A percentile compares a stretch with the other conserved stretches of the same genome.
Evolutionary conservation across 2,797 vertebrate genomes (phyloP).

Genomic region (Synanceia verrucosa): DNA sequence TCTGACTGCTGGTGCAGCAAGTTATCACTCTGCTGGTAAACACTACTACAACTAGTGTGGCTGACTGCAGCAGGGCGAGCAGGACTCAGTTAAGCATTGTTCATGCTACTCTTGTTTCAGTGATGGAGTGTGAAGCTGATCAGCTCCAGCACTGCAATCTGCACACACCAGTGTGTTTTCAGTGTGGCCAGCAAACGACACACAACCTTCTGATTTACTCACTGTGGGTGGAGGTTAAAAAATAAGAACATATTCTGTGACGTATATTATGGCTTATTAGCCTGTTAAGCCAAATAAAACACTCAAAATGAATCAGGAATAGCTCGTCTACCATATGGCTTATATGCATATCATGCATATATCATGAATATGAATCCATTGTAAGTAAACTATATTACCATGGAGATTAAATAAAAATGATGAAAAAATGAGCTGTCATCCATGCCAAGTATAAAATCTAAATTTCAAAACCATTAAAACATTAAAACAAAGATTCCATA

Average conservation of each 20-base stretch:
- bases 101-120: slow-evolving; percentile 42
- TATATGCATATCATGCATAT: background rate
- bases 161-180: slow-evolving; percentile 5
- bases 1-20: slow-evolving; percentile 67
- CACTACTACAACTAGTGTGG: slow-evolving; percentile 49
- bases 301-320: background rate
- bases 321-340: background rate
- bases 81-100: slow-evolving; percentile 36
- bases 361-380: background rate
- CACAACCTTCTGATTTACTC: no score
- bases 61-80: slow-evolving; percentile 49
- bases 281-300: background rate
- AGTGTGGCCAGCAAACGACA: background rate
- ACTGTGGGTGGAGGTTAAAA: background rate
- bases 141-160: slow-evolving; percentile 27
- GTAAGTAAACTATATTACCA: background rate
- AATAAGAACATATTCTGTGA: background rate
- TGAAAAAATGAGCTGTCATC: background rate
- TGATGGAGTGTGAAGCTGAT: slow-evolving; percentile 19
- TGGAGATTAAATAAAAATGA: background rate
- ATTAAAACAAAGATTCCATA: background rate
- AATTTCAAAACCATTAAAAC: background rate
- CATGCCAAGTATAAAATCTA: background rate
- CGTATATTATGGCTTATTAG: background rate
- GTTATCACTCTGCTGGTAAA: slow-evolving; percentile 67